Evolutionary conservation across 2,797 vertebrate genomes (phyloP).

Genomic region (Myiothlypis coronata): DNA sequence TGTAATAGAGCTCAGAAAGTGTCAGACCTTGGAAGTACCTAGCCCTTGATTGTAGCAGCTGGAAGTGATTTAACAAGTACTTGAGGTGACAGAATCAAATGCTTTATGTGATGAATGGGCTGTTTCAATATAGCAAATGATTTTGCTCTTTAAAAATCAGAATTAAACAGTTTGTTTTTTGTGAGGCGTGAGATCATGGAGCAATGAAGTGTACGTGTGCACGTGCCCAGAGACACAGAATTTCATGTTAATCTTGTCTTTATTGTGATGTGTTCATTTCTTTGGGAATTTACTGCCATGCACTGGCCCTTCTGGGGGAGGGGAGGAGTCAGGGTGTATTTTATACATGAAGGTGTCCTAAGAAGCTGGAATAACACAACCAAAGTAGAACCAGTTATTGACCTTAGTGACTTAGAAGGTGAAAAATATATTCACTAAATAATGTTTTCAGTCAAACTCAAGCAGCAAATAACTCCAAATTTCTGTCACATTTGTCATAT

Average conservation of each 20-base stretch:
- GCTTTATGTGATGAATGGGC: slow-evolving; percentile 78
- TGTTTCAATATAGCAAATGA: slow-evolving; percentile 78
- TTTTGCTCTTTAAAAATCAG: slow-evolving; percentile 79
- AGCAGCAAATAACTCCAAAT: not conserved
- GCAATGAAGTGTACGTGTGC: not conserved
- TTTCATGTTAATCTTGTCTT: not conserved
- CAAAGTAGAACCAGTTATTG: not conserved
- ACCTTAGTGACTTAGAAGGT: not conserved
- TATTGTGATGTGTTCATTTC: not conserved
- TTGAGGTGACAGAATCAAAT: slow-evolving; percentile 80
- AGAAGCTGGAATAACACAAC: not conserved
- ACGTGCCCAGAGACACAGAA: not conserved
- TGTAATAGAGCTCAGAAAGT: slow-evolving; percentile 77
- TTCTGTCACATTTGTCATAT: not conserved
- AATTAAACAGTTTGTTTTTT: slow-evolving; percentile 74
- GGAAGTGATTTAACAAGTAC: slow-evolving; percentile 83
- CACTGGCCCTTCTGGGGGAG: not conserved
- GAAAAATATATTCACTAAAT: not conserved
- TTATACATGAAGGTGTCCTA: not conserved
- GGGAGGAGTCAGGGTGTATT: not conserved
- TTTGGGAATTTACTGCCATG: not conserved
- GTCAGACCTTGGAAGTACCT: slow-evolving; percentile 79
- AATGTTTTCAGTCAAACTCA: not conserved
- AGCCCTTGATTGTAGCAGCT: slow-evolving; percentile 81
- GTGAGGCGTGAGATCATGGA: not conserved